Evolutionary conservation across 2,888 invertebrate genomes (phyloP).

Genomic region (Pollenia griseotomentosa): DNA sequence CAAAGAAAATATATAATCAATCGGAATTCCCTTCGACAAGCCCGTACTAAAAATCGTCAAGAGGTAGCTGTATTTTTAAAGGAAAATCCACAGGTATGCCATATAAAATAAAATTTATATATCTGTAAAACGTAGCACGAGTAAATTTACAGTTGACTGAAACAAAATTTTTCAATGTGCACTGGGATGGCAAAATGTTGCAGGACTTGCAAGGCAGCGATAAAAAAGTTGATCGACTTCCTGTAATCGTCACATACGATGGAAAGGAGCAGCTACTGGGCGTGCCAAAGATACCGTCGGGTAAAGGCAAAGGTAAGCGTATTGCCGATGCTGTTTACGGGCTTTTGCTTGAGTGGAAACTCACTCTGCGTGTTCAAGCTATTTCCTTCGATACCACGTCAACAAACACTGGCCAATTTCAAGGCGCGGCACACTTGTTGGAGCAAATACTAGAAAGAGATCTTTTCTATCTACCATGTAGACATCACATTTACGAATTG

Average conservation of each 20-base stretch:
- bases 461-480: neutral
- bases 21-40: too few relatives aligned
- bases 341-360: neutral
- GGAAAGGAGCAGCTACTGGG: conserved; percentile 15
- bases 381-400: neutral
- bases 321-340: neutral
- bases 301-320: neutral
- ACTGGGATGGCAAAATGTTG: conserved; percentile 41
- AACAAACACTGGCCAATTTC: neutral
- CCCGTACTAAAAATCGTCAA: too few relatives aligned
- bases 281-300: neutral
- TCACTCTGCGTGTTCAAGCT: neutral
- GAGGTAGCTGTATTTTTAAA: too few relatives aligned
- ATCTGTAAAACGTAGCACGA: too few relatives aligned
- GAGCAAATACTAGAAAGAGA: conserved; percentile 5
- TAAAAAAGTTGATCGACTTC: conserved; percentile 31
- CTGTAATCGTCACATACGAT: conserved; percentile 32
- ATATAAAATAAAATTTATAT: too few relatives aligned
- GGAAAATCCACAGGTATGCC: too few relatives aligned
- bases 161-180: conserved; percentile 34
- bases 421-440: neutral
- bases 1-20: neutral
- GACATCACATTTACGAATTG: too few relatives aligned
- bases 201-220: conserved; percentile 12
- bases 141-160: conserved; percentile 2